Conservation (phyloP, 2,888 invertebrate genomes). For the Xestobium rufovillosum region DNA sequence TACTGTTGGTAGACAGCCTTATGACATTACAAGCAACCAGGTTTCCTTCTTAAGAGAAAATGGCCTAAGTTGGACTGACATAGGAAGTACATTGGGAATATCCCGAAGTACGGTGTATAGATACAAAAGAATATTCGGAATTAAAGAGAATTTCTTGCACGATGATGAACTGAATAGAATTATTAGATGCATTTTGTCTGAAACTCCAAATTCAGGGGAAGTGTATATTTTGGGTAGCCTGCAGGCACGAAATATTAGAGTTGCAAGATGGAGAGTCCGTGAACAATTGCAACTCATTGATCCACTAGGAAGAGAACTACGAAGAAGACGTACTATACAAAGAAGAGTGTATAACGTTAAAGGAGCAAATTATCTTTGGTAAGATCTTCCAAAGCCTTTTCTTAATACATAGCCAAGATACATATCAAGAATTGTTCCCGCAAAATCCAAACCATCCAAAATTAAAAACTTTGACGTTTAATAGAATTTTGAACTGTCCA, state of each 20-base stretch:
- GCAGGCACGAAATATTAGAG: slow-evolving; percentile 8
- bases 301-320: slow-evolving; percentile 10
- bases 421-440: too few relatives aligned
- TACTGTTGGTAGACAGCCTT: slow-evolving; percentile 11
- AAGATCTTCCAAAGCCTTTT: too few relatives aligned
- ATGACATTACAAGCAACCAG: slow-evolving; percentile 6
- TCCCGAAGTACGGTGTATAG: slow-evolving; percentile 13
- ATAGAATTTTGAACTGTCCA: too few relatives aligned
- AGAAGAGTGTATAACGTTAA: slow-evolving; percentile 15
- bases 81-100: slow-evolving; percentile 9
- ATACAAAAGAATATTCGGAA: slow-evolving; percentile 4
- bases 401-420: too few relatives aligned
- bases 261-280: slow-evolving; percentile 13
- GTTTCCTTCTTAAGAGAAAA: slow-evolving; percentile 6
- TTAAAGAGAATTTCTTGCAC: slow-evolving; percentile 3
- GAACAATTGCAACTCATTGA: slow-evolving; percentile 11
- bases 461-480: too few relatives aligned
- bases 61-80: slow-evolving; percentile 12
- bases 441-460: too few relatives aligned
- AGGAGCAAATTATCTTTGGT: slow-evolving; percentile 16
- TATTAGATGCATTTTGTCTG: slow-evolving; percentile 8
- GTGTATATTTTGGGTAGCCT: slow-evolving; percentile 14
- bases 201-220: slow-evolving; percentile 15
- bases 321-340: slow-evolving; percentile 8
- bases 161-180: slow-evolving; percentile 9